Percentiles rank a stretch among this genome's conserved stretches.
These are phyloP conservation scores for Pelosia muscerda DNA, from an alignment of 2,888 invertebrate genomes.

Conservation along the genomic window DNA sequence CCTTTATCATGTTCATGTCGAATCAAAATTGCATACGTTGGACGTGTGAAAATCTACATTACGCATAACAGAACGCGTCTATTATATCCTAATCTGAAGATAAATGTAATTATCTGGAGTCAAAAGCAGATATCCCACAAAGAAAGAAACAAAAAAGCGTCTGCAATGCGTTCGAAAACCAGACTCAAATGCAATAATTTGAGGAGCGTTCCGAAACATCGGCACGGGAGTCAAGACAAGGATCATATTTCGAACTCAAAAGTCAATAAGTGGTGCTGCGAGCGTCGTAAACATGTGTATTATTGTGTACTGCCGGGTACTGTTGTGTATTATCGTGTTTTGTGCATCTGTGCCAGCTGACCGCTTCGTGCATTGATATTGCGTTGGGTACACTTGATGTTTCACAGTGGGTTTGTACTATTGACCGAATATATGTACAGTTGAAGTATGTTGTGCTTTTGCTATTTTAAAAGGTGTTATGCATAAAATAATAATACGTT, in stretches of 20 bases:
- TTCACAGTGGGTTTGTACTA: background rate
- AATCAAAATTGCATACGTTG: too few species aligned
- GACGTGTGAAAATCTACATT: too few species aligned
- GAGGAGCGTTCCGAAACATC: slow-evolving; percentile 24
- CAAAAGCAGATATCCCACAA: background rate
- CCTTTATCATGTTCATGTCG: too few species aligned
- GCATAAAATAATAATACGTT: too few species aligned
- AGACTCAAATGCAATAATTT: slow-evolving; percentile 43
- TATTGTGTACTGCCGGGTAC: slow-evolving; percentile 25
- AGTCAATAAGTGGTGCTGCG: slow-evolving; percentile 43
- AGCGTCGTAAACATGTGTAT: slow-evolving; percentile 34
- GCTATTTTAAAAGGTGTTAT: background rate
- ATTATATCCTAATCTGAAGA: too few species aligned
- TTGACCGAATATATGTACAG: background rate
- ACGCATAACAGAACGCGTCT: too few species aligned
- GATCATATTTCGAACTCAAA: slow-evolving; percentile 39
- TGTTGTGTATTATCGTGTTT: slow-evolving; percentile 9
- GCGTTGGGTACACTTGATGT: slow-evolving; percentile 2
- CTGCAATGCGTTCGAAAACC: slow-evolving; percentile 19
- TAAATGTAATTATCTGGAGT: background rate
- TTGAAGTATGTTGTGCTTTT: background rate
- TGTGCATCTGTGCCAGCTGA: slow-evolving; percentile 19
- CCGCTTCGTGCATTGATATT: slow-evolving; percentile 15
- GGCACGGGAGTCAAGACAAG: slow-evolving; percentile 34
- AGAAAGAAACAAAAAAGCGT: slow-evolving; percentile 7